Evolutionary conservation across 2,113 vertebrate genomes (phyloP), one percentile per base, ranked within the genome.

Genomic region (Entomyzon cyanotis): DNA sequence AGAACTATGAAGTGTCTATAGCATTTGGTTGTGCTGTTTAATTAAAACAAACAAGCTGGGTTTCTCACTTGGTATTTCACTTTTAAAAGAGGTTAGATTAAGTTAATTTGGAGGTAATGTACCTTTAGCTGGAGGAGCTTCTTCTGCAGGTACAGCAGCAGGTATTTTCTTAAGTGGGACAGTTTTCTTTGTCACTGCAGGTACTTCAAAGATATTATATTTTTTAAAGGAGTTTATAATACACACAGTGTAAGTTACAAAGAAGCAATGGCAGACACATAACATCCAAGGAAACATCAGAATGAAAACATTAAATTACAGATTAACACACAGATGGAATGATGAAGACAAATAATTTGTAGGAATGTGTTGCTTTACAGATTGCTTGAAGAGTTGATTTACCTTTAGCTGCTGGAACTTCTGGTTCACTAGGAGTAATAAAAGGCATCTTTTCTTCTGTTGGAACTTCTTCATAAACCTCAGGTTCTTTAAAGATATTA

Each of bases 401-500:
- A 98, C 97, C 98, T 98, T 98, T 97, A 90, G 94, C 46, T 91
- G 94, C 84, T 70, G 97, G 95, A 84, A 87, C 44, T 85, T 98
- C 96, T 92, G 96, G 97, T 96, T 97, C 84, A 95, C 47, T 96
- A 95, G 97, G 93, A 94, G 90, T 86, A 84, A 91, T 49, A 93
- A 78, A 58, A 75, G 95, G 96, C 21, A 65, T 65, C 79, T 96
- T 71, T 92, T 96, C 95, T 97, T 97, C 97, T 71, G 87, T 87
- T 74, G 95, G 79, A 70, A 86, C 18, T 92, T 92, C 98, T 96
- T 47, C 95, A 20, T 96, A 93, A 92, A 96, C 89, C 90, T 98
- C 93, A 58, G 96, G 93, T 67, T 96, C 98, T 98, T 98, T 87
- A 98, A 98, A 98, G 93, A 96, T 95, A 98, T 95, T 97, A 92